Percentiles rank a stretch among this genome's conserved stretches.
These are phyloP conservation scores for Myripristis jacobus DNA, from an alignment of 2,797 vertebrate genomes.

Conservation along the genomic window DNA sequence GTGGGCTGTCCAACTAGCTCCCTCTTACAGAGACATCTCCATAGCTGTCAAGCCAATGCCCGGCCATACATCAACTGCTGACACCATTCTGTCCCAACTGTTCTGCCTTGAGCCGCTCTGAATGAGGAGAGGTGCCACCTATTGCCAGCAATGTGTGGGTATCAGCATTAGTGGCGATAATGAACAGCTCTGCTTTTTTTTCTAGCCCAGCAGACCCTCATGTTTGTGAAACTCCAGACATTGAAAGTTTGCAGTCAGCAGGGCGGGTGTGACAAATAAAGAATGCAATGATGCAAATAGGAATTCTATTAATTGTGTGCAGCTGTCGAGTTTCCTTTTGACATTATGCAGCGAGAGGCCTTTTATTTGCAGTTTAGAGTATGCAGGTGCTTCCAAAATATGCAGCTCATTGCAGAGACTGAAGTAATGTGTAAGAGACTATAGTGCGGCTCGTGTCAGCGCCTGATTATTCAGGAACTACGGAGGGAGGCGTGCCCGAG, in stretches of 20 bases:
- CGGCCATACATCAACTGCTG: conserved; percentile 21
- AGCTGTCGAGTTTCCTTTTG: conserved; percentile 14
- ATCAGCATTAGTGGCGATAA: conserved; percentile 5
- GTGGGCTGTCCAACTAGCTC: conserved; percentile 26
- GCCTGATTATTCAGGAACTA: background rate
- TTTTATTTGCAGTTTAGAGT: background rate
- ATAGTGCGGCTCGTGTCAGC: background rate
- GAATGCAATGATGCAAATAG: background rate
- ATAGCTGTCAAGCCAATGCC: conserved; percentile 34
- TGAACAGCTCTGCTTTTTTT: conserved; percentile 31
- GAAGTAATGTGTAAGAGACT: background rate
- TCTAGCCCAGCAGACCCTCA: conserved; percentile 28
- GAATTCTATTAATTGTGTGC: conserved; percentile 13
- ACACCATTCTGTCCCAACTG: conserved; percentile 45
- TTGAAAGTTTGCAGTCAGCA: conserved; percentile 32
- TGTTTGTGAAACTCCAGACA: conserved; percentile 43
- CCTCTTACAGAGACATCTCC: conserved; percentile 42
- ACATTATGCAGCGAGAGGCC: background rate
- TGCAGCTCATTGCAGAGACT: background rate
- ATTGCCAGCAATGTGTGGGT: conserved; percentile 23
- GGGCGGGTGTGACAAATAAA: conserved; percentile 2
- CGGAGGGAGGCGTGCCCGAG: background rate
- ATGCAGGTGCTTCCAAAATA: background rate
- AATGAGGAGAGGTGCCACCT: conserved; percentile 41
- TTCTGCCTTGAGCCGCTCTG: conserved; percentile 22